Base-by-base conservation (phyloP, 2,888 invertebrate species). In the Eupithecia dodoneata region DNA sequence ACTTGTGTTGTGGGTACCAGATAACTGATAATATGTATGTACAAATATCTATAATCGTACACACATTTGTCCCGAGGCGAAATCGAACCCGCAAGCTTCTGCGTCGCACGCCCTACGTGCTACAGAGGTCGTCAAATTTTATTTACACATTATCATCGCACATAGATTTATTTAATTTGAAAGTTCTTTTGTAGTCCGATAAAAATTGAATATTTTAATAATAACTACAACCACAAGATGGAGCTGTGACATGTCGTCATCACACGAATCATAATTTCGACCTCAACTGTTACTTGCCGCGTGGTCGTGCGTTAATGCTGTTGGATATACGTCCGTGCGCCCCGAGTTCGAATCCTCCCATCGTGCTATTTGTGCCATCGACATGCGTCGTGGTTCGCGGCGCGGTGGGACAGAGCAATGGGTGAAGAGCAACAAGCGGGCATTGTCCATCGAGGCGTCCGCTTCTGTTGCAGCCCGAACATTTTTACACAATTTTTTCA, bases 391-490 rank as follows among this genome's bases (percentile, higher is more conserved):
- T 87, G 89, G 84, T 87, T 87, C 89, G 85, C 87, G 81, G 80
- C 84, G 85, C 84, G 77, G 77, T 84, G 93, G 94, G 94, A 91
- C 90, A 94, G 87, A 94, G 71, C 18, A 81, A 89, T 86, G 91
- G 93, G 94, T 92, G 91, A 88, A 87, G 91, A 91, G 94, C 94
- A 94, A 94, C 94, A 94, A 94, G 94, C 91, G 88, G 90, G 86
- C 86, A 88, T 84, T 83, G 91, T 90, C 92, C 92, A 88, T 87
- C 84, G 92, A 86, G 93, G 89, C 89, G 88, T 87, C 87, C 85
- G 88, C 93, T 94, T 94, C 94, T 94, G 94, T 94, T 89, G 91
- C 89, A 91, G 91, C 92, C 91, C 93, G 91, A 66, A 94, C 90
- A 94, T 80, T 85, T 84, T 83, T 83, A 55, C 79, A 70, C 1